Evolutionary conservation across 2,888 invertebrate genomes (phyloP), one percentile per base, ranked within the genome.

Genomic region (Branchellion lobata): DNA sequence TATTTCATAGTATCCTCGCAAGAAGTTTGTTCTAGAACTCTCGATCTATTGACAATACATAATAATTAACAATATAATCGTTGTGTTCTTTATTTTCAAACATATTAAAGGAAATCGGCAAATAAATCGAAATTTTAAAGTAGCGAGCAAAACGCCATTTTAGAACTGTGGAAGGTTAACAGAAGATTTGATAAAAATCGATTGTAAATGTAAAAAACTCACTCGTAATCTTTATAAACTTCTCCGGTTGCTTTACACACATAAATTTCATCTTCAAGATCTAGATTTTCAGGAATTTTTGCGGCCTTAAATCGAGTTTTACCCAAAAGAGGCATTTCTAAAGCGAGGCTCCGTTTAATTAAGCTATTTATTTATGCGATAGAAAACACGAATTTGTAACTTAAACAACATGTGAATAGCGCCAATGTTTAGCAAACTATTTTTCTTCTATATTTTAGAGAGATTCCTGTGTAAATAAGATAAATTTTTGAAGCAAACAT

Each of bases 151-250:
- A 57, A n/a, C 61, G 61, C 61, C 61, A 57, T 57, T 57, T 57
- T 57, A 57, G 61, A 18, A 14, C 3, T 24, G 21, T 57, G 61
- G 61, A 57, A 57, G 61, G 61, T 57, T 72, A 78, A 74, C 2
- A 24, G 1, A 24, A 57, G 61, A 51, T 61, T 29, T 27, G 40
- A 27, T 21, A 34, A 21, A 53, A 75, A 75, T 1, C 34, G 31
- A 34, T 36, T 21, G 33, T 33, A 72, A 61, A 68, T 2, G 29
- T 57, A 65, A 92, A 27, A 68, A 75, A 79, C 95, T 94, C 90
- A 98, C 97, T 96, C 96, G 89, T 98, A 98, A 88, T 94, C 93
- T 85, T 92, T 92, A 89, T 98, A 98, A 87, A 97, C 93, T 90
- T 97, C 97, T 87, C 94, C 93, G 82, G 97, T 98, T 86, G 94